These are phyloP conservation scores for Pollimyrus isidori DNA, from an alignment of 2,113 vertebrate species.

Conservation along the genomic window DNA sequence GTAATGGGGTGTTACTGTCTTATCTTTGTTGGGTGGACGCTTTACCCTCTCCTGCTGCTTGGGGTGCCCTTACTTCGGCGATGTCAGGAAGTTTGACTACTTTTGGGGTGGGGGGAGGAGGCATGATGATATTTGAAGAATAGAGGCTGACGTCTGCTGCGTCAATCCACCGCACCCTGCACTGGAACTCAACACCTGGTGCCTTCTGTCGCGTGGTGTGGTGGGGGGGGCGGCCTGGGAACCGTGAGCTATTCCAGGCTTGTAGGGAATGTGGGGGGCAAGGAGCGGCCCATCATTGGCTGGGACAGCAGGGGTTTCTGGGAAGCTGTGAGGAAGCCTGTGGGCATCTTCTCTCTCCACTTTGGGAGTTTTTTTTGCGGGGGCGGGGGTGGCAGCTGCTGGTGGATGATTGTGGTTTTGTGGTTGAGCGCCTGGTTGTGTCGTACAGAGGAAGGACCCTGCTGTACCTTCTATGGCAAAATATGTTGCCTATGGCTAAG, in stretches of 20 bases:
- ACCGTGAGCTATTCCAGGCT: conserved; percentile 27
- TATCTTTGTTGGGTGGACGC: background rate
- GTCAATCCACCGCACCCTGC: background rate
- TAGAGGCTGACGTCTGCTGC: background rate
- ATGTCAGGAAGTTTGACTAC: background rate
- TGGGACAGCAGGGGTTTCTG: background rate
- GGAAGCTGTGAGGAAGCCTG: background rate
- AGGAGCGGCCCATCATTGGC: background rate
- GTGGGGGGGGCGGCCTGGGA: background rate
- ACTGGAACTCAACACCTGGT: conserved; percentile 6
- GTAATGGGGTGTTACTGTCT: background rate
- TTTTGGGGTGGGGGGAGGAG: background rate
- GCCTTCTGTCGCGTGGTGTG: background rate
- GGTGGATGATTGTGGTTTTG: background rate
- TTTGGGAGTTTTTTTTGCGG: background rate
- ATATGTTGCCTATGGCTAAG: background rate
- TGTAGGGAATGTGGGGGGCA: conserved; percentile 18
- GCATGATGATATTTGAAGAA: background rate
- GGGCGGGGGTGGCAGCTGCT: background rate
- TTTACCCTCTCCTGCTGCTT: background rate
- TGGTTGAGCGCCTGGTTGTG: background rate
- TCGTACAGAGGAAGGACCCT: background rate
- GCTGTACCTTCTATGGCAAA: background rate
- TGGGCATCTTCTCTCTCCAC: background rate
- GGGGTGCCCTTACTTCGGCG: background rate